Base-by-base conservation (phyloP, 1,140 invertebrate genomes). In the Tyrophagus putrescentiae region DNA sequence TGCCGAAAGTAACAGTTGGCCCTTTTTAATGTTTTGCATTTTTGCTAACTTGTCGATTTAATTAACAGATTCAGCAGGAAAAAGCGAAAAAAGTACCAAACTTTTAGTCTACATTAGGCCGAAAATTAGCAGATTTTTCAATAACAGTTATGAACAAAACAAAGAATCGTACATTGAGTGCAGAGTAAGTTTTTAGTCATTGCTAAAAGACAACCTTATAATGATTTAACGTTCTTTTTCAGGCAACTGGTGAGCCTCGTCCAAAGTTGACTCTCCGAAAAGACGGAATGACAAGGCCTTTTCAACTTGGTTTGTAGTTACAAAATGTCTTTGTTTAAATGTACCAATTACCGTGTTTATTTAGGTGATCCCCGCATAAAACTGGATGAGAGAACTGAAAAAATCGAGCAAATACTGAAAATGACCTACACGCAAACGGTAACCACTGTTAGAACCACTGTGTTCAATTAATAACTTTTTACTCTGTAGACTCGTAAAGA, bases 111-210 rank as follows among this genome's bases (percentile, higher is more conserved):
- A 42, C 56, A 54, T 41, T 0, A 84, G 83, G 66, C 87, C 87
- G 0, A 80, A 81, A 67, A 81, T 92, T 65, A 82, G 80, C 66
- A 80, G 86, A 67, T 77, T 87, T 53, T 70, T 78, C 23, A 90
- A 92, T 69, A 75, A 79, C 0, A 85, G 84, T 0, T 76, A 80
- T 1, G 75, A 80, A 0, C 75, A 82, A 58, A 76, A 73, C 29
- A 74, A 76, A 13, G 77, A 81, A 62, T 78, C 81, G 0, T 77
- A 76, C 60, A 72, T 91, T 13, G 77, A 78, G 4, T 92, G 87
- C 68, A 80, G 81, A 34, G 57, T 59, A 16, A 21, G 18, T 54
- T 18, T 32, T 23, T 23, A 9, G 36, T 6, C 9, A 54, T 54
- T 54, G 7, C 36, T 21, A 6, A 39, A 32, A 7, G 7, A n/a